Percentiles rank a stretch among this genome's conserved stretches.
Conservation (phyloP, 2,113 vertebrate species). For the Saguinus midas region DNA sequence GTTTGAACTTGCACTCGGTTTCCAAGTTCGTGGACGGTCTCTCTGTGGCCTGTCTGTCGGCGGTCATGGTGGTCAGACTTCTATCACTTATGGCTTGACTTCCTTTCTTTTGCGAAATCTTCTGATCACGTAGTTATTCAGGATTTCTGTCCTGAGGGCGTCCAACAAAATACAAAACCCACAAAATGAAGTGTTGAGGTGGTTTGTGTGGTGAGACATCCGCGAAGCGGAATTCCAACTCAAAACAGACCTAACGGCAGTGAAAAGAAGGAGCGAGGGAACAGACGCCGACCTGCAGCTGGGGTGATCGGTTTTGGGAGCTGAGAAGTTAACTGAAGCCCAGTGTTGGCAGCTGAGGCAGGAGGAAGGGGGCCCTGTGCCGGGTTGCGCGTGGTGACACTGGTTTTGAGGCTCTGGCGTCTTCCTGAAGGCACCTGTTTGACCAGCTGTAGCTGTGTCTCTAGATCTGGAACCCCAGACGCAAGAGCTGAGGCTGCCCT, state of each 20-base stretch:
- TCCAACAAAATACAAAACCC: neutral
- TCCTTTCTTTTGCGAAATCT: neutral
- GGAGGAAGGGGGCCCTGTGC: neutral
- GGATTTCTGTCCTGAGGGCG: neutral
- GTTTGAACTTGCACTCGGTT: neutral
- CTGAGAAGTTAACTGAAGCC: neutral
- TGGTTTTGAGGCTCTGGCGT: neutral
- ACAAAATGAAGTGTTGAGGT: neutral
- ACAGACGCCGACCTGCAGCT: rapidly evolving
- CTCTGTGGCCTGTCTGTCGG: neutral
- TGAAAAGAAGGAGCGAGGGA: neutral
- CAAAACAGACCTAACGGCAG: neutral
- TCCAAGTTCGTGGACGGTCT: slow-evolving; percentile 19
- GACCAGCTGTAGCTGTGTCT: neutral
- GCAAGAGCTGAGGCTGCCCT: neutral
- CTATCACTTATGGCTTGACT: neutral
- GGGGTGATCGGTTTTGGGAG: neutral
- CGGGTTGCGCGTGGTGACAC: rapidly evolving
- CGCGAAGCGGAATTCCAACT: neutral
- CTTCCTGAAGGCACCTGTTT: neutral
- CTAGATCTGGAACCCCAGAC: neutral
- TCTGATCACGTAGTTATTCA: neutral
- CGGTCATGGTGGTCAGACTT: neutral
- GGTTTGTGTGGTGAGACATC: neutral
- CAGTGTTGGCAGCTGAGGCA: rapidly evolving